phyloP scores from a whole-genome alignment of 2,888 invertebrate species.

The Macrostomum cliftonense region DNA sequence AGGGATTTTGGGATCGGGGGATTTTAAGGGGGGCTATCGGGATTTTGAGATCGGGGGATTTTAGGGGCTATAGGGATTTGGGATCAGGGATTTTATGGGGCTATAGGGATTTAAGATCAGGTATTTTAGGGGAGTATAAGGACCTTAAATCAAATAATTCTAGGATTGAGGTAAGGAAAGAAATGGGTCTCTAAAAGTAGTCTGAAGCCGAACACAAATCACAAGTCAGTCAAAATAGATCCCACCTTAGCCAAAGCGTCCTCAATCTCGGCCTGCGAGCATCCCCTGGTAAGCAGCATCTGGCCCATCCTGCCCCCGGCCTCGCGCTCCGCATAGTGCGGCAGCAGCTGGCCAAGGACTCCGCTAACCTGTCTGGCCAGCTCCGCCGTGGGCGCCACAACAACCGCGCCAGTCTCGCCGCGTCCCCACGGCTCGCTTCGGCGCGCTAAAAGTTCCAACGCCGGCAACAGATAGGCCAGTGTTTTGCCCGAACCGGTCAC shows the following conservation, averaged over 20 bases:
- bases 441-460: conserved; percentile 59
- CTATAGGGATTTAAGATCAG: too few species aligned
- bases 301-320: conserved; percentile 12
- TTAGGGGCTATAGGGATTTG: too few species aligned
- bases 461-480: conserved; percentile 74
- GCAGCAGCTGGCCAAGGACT: conserved; percentile 31
- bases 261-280: conserved; percentile 47
- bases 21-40: too few species aligned
- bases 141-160: too few species aligned
- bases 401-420: conserved; percentile 54
- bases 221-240: neutral
- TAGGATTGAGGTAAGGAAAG: too few species aligned
- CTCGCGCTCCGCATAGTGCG: conserved; percentile 10
- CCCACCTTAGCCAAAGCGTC: neutral
- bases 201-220: too few species aligned
- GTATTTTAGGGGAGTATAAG: too few species aligned
- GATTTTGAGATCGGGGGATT: too few species aligned
- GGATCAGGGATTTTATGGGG: too few species aligned
- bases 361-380: conserved; percentile 67
- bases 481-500: conserved; percentile 98
- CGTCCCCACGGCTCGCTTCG: neutral
- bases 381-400: conserved; percentile 87
- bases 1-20: too few species aligned
- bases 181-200: too few species aligned
- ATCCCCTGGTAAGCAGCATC: conserved; percentile 53